Conservation (phyloP, 2,797 vertebrate species). For the Carcharodon carcharias region DNA sequence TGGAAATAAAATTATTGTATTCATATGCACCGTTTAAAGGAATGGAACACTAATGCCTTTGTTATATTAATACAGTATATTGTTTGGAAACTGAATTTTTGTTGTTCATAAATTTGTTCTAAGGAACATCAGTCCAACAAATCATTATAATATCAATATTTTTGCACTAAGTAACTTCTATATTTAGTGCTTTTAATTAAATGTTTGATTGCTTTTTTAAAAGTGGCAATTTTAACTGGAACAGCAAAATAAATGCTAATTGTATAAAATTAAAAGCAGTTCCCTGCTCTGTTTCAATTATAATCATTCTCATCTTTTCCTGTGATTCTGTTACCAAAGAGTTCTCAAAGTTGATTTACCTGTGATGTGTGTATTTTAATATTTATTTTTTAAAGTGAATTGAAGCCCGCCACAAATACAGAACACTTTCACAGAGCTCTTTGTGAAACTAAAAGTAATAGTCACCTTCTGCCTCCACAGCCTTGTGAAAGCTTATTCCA, state of each 20-base stretch:
- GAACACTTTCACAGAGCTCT: neutral
- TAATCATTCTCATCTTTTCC: neutral
- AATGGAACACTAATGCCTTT: neutral
- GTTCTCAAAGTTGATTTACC: neutral
- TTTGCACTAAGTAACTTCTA: neutral
- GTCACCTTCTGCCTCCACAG: neutral
- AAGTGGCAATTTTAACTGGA: neutral
- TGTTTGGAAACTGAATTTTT: neutral
- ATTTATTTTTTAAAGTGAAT: neutral
- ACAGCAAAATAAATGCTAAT: neutral
- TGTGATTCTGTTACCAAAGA: neutral
- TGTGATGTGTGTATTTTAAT: neutral
- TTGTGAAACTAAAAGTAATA: neutral
- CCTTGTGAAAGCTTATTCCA: neutral
- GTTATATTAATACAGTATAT: constrained; percentile 1
- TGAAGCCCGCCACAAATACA: neutral
- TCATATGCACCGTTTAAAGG: neutral
- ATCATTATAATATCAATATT: neutral
- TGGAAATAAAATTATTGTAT: too few relatives aligned
- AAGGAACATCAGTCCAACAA: neutral
- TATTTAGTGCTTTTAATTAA: neutral
- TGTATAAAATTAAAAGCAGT: constrained; percentile 2
- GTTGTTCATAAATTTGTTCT: neutral
- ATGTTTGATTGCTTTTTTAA: neutral
- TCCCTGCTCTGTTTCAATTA: neutral